A percentile compares a stretch with the other conserved stretches of the same genome.
Conservation (phyloP, 1,140 invertebrate genomes). For the Platyscapa corneri region DNA sequence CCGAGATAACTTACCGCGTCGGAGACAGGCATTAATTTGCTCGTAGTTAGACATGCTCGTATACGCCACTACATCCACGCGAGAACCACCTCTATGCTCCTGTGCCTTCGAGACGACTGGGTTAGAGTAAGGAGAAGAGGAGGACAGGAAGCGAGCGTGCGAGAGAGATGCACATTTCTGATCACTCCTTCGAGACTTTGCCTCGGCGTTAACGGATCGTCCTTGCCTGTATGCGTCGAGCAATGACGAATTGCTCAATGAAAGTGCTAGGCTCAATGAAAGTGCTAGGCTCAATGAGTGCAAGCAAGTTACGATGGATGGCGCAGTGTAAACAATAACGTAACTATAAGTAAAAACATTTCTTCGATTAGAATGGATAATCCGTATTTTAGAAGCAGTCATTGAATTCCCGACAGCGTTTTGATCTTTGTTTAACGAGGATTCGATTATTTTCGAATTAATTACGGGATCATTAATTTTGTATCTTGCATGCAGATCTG, state of each 20-base stretch:
- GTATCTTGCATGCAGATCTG: too few relatives aligned
- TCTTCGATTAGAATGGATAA: too few relatives aligned
- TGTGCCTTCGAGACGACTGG: neutral
- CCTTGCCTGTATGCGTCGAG: slow-evolving; percentile 53
- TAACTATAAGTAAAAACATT: too few relatives aligned
- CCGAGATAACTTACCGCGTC: slow-evolving; percentile 66
- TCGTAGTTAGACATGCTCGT: slow-evolving; percentile 56
- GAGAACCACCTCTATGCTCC: neutral
- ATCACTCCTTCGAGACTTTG: slow-evolving; percentile 69
- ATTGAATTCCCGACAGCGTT: too few relatives aligned
- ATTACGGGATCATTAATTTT: too few relatives aligned
- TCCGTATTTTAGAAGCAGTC: too few relatives aligned
- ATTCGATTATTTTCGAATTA: too few relatives aligned
- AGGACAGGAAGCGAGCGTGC: neutral
- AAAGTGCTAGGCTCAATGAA: slow-evolving; percentile 23
- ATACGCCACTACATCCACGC: neutral
- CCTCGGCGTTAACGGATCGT: slow-evolving; percentile 68
- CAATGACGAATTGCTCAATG: slow-evolving; percentile 67
- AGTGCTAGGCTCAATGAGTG: neutral
- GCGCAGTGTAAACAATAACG: too few relatives aligned
- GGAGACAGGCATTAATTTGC: slow-evolving; percentile 71
- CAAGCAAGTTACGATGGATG: neutral
- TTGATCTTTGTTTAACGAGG: too few relatives aligned
- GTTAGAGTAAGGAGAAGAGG: neutral
- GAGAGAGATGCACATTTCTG: slow-evolving; percentile 28